Evolutionary conservation across 2,888 invertebrate genomes (phyloP).

Genomic region (Erynnis tages): DNA sequence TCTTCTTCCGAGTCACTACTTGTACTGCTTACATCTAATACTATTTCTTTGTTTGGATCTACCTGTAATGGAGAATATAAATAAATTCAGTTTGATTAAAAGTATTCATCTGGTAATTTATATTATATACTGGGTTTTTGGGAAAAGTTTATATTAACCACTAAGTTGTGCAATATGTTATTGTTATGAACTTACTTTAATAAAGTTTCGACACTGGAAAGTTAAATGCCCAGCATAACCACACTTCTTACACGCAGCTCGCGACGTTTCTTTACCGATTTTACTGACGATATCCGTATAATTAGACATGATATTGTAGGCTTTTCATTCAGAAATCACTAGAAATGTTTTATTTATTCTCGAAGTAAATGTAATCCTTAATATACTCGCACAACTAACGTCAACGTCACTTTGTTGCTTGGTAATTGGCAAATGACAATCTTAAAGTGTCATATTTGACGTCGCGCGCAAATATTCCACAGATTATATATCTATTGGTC

Average conservation of each 20-base stretch:
- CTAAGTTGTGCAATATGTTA: no score
- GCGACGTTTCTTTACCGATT: slow-evolving; percentile 86
- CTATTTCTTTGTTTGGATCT: slow-evolving; percentile 95
- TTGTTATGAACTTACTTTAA: slow-evolving; percentile 82
- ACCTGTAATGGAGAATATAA: no score
- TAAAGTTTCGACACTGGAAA: slow-evolving; percentile 97
- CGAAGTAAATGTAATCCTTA: background rate
- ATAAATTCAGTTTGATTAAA: no score
- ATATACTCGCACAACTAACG: background rate
- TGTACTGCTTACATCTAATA: slow-evolving; percentile 96
- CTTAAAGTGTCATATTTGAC: no score
- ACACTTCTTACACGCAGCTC: slow-evolving; percentile 96
- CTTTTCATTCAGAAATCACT: slow-evolving; percentile 27
- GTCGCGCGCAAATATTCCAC: no score
- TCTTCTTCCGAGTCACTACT: slow-evolving; percentile 93
- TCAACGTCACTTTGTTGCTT: no score
- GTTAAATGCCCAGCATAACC: slow-evolving; percentile 98
- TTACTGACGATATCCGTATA: slow-evolving; percentile 59
- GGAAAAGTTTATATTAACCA: no score
- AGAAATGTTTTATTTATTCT: slow-evolving; percentile 2
- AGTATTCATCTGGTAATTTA: background rate
- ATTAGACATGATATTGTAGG: slow-evolving; percentile 54
- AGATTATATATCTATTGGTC: no score
- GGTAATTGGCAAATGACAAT: no score
- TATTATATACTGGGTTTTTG: no score